Evolutionary conservation across 2,113 vertebrate species (phyloP).

Genomic region (Brachyistius frenatus): DNA sequence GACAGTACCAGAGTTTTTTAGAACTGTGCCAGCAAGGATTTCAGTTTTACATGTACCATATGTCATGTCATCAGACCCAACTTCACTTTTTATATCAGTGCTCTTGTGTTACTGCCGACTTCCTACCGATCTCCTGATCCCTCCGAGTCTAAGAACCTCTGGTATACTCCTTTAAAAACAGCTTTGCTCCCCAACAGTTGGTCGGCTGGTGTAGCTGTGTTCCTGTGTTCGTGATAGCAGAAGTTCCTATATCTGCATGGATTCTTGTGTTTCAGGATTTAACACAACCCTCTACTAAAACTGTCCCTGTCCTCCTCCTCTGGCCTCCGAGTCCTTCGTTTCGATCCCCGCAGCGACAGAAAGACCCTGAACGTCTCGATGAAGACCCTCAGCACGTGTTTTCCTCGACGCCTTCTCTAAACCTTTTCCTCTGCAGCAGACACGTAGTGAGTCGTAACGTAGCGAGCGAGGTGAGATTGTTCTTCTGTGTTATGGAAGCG

Average conservation of each 20-base stretch:
- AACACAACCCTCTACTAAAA: conserved; percentile 14
- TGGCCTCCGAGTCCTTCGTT: background rate
- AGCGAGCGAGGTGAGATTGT: too few relatives aligned
- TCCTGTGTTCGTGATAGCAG: conserved; percentile 32
- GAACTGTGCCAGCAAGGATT: background rate
- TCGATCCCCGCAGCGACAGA: too few relatives aligned
- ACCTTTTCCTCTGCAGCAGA: background rate
- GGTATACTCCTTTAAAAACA: conserved; percentile 20
- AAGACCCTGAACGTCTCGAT: too few relatives aligned
- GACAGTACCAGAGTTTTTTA: conserved; percentile 32
- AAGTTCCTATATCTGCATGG: background rate
- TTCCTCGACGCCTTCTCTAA: background rate
- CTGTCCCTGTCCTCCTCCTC: background rate
- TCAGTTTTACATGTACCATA: background rate
- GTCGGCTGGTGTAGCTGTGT: conserved; percentile 31
- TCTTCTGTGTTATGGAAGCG: background rate
- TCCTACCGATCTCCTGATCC: background rate
- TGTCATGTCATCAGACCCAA: background rate
- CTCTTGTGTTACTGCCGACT: background rate
- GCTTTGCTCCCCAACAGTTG: background rate
- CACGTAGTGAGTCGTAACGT: too few relatives aligned
- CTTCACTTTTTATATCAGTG: background rate
- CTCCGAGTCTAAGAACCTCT: background rate
- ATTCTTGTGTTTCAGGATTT: conserved; percentile 27
- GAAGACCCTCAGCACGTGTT: background rate